phyloP scores from a whole-genome alignment of 2,888 invertebrate genomes.

The Pseudolycoriella hygida region DNA sequence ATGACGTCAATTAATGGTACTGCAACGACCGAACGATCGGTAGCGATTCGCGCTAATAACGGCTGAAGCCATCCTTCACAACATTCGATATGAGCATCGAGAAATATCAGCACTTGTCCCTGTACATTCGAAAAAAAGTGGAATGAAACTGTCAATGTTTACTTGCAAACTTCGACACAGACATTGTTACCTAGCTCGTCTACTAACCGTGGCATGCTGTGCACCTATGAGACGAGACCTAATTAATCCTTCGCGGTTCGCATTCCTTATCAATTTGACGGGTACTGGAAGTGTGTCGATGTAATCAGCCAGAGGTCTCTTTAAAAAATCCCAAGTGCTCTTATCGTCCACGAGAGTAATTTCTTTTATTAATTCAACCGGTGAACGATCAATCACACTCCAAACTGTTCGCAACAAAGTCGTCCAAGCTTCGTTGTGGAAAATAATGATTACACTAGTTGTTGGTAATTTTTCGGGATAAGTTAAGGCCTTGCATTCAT shows the following conservation, averaged over 20 bases:
- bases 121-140: not conserved
- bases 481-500: slow-evolving; percentile 46
- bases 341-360: slow-evolving; percentile 1
- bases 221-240: slow-evolving; percentile 1
- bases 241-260: slow-evolving; percentile 1
- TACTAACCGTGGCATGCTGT: not conserved
- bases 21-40: slow-evolving; percentile 13
- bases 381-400: slow-evolving; percentile 82
- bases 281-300: not conserved
- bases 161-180: too few species aligned
- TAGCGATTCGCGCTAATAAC: slow-evolving; percentile 17
- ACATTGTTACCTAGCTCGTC: too few species aligned
- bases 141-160: not conserved
- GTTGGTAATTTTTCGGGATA: slow-evolving; percentile 39
- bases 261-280: not conserved
- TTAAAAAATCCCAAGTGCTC: not conserved
- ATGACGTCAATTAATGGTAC: slow-evolving; percentile 24
- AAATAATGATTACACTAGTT: slow-evolving; percentile 63
- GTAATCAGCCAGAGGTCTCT: not conserved
- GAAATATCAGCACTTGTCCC: slow-evolving; percentile 14
- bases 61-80: slow-evolving; percentile 19
- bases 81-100: slow-evolving; percentile 17
- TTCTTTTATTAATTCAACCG: slow-evolving; percentile 35
- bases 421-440: slow-evolving; percentile 50
- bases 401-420: slow-evolving; percentile 79